Base-by-base conservation (phyloP, 2,888 invertebrate genomes). In the Steinernema scapterisci region DNA sequence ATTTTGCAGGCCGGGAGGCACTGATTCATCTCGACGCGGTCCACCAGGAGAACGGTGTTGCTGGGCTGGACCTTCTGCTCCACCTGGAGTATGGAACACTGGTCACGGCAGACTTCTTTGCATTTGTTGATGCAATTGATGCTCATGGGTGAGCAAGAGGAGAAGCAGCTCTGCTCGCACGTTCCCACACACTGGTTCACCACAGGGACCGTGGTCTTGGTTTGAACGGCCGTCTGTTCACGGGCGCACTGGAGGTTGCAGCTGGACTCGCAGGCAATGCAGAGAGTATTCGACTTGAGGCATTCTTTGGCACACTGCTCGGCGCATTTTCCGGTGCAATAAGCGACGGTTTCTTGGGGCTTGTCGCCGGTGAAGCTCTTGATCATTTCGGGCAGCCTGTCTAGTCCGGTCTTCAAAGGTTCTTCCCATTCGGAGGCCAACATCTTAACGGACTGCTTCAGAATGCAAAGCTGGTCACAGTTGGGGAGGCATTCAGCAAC, bases 1-100 rank as follows among this genome's bases (percentile, higher is more conserved):
- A 63, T 63, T n/a, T 63, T 63, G 63, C 63, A 63, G 19, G 63
- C 63, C 63, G 63, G 63, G 9, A 63, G 27, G n/a, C 63, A 63
- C 38, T 63, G 63, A n/a, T 27, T 63, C 63, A 63, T 16, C 38
- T 63, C 63, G 19, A 63, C 63, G 5, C 63, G 27, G 38, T 63
- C 63, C 16, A 63, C 63, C 31, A 63, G 13, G 5, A 63, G 5
- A 16, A 63, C 63, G 7, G 27, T 16, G 16, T 13, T 31, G 16
- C 19, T 16, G 3, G 25, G 27, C 19, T 63, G 63, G 31, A 2
- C 27, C 5, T 63, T 63, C 63, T 63, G 31, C 9, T 63, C 7
- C 16, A 31, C 13, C 31, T 63, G 16, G 31, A 63, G 38, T 5
- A 63, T 27, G 1, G 63, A 63, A 31, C 63, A 63, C 63, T 63